These are phyloP conservation scores for Linnaemya tessellans DNA, from an alignment of 2,888 invertebrate genomes.

Conservation along the genomic window DNA sequence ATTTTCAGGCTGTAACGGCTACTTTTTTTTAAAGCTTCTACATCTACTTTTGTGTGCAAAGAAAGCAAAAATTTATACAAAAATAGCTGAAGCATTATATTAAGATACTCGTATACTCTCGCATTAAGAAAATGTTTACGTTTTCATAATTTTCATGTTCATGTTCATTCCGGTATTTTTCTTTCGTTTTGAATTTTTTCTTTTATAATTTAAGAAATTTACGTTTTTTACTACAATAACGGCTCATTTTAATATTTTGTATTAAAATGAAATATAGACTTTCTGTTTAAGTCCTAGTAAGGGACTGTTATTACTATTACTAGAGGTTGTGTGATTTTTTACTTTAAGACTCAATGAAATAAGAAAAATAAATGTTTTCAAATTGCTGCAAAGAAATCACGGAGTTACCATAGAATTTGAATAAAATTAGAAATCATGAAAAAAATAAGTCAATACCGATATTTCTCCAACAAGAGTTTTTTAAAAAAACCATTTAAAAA, in stretches of 20 bases:
- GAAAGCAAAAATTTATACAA: neutral
- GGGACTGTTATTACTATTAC: constrained; percentile 58
- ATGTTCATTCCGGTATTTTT: constrained; percentile 51
- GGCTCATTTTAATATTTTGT: constrained; percentile 23
- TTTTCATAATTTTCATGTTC: constrained; percentile 67
- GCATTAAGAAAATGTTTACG: constrained; percentile 55
- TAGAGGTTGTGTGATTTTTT: constrained; percentile 6
- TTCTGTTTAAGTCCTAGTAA: constrained; percentile 40
- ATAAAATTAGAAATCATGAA: no score
- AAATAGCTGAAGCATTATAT: constrained; percentile 12
- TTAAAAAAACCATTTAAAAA: no score
- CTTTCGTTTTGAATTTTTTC: constrained; percentile 17
- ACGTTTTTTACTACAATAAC: neutral
- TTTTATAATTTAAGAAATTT: constrained; percentile 33
- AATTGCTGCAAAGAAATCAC: no score
- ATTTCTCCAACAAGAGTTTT: no score
- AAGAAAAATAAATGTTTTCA: no score
- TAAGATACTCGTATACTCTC: constrained; percentile 20
- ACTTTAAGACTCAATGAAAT: no score
- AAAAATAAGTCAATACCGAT: no score
- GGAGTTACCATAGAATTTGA: no score
- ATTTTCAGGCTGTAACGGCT: constrained; percentile 29
- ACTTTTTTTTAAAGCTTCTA: constrained; percentile 39
- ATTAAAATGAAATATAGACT: constrained; percentile 55
- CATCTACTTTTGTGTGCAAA: constrained; percentile 26